Base-by-base conservation (phyloP, 2,888 invertebrate genomes). In the Orthosia incerta region DNA sequence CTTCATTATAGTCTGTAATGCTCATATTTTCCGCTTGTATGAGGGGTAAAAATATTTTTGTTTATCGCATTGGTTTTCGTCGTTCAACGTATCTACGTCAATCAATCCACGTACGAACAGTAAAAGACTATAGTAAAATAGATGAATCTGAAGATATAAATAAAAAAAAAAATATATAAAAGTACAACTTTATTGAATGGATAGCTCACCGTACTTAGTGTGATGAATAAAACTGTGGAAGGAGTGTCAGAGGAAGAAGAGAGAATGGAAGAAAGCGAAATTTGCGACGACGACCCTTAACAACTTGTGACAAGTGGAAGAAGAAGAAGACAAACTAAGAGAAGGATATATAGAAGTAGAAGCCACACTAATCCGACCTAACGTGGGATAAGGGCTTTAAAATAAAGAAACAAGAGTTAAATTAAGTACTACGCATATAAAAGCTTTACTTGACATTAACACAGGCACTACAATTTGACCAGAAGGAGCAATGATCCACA, bases 41-140 rank as follows among this genome's bases (percentile, higher is more conserved):
- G 18, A 13, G 20, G n/a, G 53, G 1, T 31, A n/a, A 18, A 0
- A 45, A n/a, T 23, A n/a, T 31, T 12, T 45, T 39, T 39, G 3
- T 13, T 20, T 1, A 18, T 78, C 12, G 23, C 59, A 16, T 45
- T 71, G 15, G 4, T 4, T 11, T 13, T 26, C 11, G n/a, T 77
- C 39, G 77, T 76, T 48, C 5, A n/a, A n/a, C 11, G 15, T 48
- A 46, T 23, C 15, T 23, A 67, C 77, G 46, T 48, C 77, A 77
- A 50, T 23, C 12, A 39, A 20, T 7, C 18, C 3, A 15, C 20
- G 48, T 45, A 45, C n/a, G 12, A 56, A 68, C 26, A 18, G 13
- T 18, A 20, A 46, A 39, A 26, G n/a, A 23, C 3, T 0, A 12
- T 23, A n/a, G 31, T 55, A 48, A 15, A 23, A 66, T 31, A n/a